Base-by-base conservation (phyloP, 1,140 invertebrate genomes). In the Drosophila jambulina region DNA sequence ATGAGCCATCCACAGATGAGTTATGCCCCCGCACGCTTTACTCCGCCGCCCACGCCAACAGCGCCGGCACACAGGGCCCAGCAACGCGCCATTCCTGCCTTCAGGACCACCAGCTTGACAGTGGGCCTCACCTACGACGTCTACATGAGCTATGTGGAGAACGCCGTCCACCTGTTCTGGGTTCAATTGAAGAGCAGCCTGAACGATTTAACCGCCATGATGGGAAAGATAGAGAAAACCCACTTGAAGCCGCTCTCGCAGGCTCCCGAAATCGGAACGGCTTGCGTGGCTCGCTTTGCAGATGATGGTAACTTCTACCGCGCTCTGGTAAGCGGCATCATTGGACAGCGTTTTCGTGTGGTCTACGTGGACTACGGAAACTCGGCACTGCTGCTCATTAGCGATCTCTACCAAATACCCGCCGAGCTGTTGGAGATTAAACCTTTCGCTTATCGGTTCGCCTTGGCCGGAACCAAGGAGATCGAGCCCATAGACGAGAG, bases 361-460 rank as follows among this genome's bases (percentile, higher is more conserved):
- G 96, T 95, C 80, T 97, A 96, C 84, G 96, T 96, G 21, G 96
- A 97, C 92, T 97, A 96, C 91, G 96, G 96, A 9, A 96, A 96
- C 77, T 95, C 95, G 6, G 96, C 96, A 93, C 87, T 95, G 68
- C 93, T 97, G 27, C 94, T 94, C 6, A 94, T 95, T 38, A 94
- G 95, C 64, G 94, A 96, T 74, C 94, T 97, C 36, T 97, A 94
- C 92, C 94, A 96, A 91, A 95, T 97, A 74, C 96, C 96, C 3
- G 93, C 94, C 29, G 94, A 95, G 77, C 95, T 95, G 92, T 94
- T 96, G 17, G 94, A 95, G 43, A 95, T 95, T 1, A 95, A 94
- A 93, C 95, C 96, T 8, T 95, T 96, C 93, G 96, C 96, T 15
- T 95, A 96, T 79, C 94, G 96, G 65, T 96, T 97, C 72, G 95